A percentile compares a stretch with the other conserved stretches of the same genome.
Conservation (phyloP, 2,888 invertebrate genomes). For the Villa cingulata region DNA sequence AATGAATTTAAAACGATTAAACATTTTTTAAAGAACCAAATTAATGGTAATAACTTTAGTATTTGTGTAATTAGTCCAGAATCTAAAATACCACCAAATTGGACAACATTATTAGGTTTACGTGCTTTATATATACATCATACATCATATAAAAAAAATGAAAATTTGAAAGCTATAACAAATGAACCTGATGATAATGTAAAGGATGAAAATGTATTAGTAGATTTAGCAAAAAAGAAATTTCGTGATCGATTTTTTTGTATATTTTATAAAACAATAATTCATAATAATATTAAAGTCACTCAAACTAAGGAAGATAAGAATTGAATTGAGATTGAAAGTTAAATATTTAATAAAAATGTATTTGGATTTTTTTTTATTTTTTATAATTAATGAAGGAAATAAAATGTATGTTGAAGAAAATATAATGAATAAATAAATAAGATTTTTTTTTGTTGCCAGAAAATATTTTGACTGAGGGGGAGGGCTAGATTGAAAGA, state of each 20-base stretch:
- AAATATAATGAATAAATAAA: no score
- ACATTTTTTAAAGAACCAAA: not conserved
- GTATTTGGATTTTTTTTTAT: no score
- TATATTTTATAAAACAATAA: constrained; percentile 24
- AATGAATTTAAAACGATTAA: not conserved
- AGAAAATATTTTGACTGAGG: no score
- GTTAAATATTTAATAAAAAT: no score
- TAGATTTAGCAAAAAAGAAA: constrained; percentile 15
- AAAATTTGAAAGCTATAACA: not conserved
- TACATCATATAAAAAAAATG: not conserved
- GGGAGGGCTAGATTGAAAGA: no score
- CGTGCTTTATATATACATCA: constrained; percentile 25
- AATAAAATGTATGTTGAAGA: no score
- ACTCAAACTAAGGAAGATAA: no score
- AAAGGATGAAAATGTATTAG: not conserved
- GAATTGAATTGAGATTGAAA: no score
- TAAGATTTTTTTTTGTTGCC: no score
- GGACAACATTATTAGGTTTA: constrained; percentile 26
- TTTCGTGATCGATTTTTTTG: constrained; percentile 24
- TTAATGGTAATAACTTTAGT: not conserved
- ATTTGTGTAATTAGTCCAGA: not conserved
- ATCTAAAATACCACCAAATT: constrained; percentile 26
- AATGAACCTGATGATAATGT: not conserved
- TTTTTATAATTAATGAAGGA: no score
- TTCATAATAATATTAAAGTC: constrained; percentile 20